These are phyloP conservation scores for Hemicrepidius hirtus DNA, from an alignment of 2,888 invertebrate species.

Conservation along the genomic window DNA sequence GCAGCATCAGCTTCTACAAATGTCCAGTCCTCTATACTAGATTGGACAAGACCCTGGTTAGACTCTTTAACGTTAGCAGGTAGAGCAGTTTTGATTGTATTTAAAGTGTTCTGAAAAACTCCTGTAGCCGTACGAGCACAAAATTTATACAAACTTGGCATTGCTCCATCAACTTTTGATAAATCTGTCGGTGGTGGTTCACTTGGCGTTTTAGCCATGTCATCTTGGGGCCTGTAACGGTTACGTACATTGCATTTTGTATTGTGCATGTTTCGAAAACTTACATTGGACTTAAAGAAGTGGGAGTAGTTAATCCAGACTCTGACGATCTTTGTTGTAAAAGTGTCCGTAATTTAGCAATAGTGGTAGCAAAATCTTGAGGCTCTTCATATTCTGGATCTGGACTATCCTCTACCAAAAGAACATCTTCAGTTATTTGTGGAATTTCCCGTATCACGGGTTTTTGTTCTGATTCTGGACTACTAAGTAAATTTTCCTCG, in stretches of 20 bases:
- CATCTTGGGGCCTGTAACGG: slow-evolving; percentile 56
- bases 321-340: slow-evolving; percentile 76
- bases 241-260: not conserved
- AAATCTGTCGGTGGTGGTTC: slow-evolving; percentile 58
- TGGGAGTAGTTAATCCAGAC: slow-evolving; percentile 68
- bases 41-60: slow-evolving; percentile 63
- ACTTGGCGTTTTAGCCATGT: slow-evolving; percentile 54
- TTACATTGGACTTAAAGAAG: slow-evolving; percentile 70
- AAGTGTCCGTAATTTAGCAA: slow-evolving; percentile 80
- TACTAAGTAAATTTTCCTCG: not conserved
- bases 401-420: slow-evolving; percentile 63
- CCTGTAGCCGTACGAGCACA: slow-evolving; percentile 86
- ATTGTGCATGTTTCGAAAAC: too few relatives aligned
- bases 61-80: slow-evolving; percentile 74
- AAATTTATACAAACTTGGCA: slow-evolving; percentile 75
- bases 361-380: slow-evolving; percentile 82
- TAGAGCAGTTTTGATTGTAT: slow-evolving; percentile 83
- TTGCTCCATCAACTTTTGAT: slow-evolving; percentile 68
- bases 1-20: slow-evolving; percentile 70
- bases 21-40: slow-evolving; percentile 71
- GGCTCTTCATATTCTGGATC: slow-evolving; percentile 83
- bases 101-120: slow-evolving; percentile 80
- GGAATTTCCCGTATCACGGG: slow-evolving; percentile 48
- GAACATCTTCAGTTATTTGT: slow-evolving; percentile 54
- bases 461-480: not conserved